Percentiles rank a stretch among this genome's conserved stretches.
Conservation (phyloP, 1,140 invertebrate species). For the Stratiolaelaps scimitus region DNA sequence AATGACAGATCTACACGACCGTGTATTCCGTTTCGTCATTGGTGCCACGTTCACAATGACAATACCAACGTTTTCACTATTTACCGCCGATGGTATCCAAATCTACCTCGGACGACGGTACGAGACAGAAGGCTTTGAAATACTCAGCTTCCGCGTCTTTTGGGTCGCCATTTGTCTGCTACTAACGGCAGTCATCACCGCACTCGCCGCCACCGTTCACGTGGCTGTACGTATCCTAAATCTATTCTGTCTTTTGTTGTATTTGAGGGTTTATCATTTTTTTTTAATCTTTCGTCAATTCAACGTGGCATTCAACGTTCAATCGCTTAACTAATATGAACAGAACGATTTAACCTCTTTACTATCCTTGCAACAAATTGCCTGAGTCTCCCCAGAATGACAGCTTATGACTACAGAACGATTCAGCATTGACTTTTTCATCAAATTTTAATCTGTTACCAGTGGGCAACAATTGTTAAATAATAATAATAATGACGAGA, state of each 20-base stretch:
- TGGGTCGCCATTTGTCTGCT: not conserved
- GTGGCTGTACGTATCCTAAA: not conserved
- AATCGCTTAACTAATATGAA: not conserved
- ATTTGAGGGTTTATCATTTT: constrained; percentile 1
- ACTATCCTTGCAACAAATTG: too few relatives aligned
- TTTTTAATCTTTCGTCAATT: not conserved
- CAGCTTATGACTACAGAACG: too few relatives aligned
- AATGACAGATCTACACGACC: not conserved
- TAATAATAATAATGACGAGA: not conserved
- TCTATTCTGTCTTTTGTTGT: not conserved
- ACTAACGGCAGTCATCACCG: not conserved
- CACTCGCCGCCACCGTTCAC: not conserved
- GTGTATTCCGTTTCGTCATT: not conserved
- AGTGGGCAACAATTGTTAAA: not conserved
- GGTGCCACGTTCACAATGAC: not conserved
- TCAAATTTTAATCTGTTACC: not conserved
- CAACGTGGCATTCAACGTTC: not conserved
- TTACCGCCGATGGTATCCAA: not conserved
- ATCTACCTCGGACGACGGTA: not conserved
- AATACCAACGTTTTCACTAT: not conserved
- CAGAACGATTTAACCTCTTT: not conserved
- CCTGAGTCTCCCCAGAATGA: too few relatives aligned
- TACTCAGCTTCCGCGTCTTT: not conserved
- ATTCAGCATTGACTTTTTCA: not conserved
- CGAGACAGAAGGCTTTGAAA: not conserved